Base-by-base conservation (phyloP, 2,888 invertebrate genomes). In the Hartigia nigra region DNA sequence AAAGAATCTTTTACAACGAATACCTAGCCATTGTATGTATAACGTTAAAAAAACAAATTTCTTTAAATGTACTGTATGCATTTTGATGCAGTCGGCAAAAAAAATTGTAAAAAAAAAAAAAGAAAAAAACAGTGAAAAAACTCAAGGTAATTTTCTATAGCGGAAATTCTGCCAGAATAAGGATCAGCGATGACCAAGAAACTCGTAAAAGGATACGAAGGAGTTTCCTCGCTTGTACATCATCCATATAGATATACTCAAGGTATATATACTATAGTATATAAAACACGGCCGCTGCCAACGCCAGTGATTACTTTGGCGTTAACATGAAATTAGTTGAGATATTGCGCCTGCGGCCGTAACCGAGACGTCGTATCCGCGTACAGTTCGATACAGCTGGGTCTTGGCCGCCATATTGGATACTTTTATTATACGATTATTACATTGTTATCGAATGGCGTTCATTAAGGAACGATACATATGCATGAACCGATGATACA, bases 391-490 rank as follows among this genome's bases (percentile, higher is more conserved):
- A 80, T 82, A 81, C 78, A 76, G 74, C 78, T 69, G 74, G 34
- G 36, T 32, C 83, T 80, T 79, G 81, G 72, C 69, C 69, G 79
- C 78, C 79, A 79, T 79, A 79, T 81, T 75, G 79, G 80, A 82
- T 81, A 81, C 74, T 81, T 78, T 81, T 76, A 55, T 23, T 5
- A 2, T 55, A 79, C 79, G 81, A 80, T 82, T 83, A 83, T 82
- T 76, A 81, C 79, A 79, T 78, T 82, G 78, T 81, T 79, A 83
- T 81, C 80, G 80, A 84, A 82, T 79, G n/a, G n/a, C n/a, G n/a
- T 39, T 39, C 14, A 0, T 39, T 39, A 1, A 1, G 5, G 14
- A 39, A 23, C 1, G 14, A 39, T 39, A 9, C 39, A 5, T 23
- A 23, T 5, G 14, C 14, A n/a, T n/a, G n/a, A n/a, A n/a, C n/a